phyloP scores from a whole-genome alignment of 2,888 invertebrate genomes.

The Drosophila fulvimacula region DNA sequence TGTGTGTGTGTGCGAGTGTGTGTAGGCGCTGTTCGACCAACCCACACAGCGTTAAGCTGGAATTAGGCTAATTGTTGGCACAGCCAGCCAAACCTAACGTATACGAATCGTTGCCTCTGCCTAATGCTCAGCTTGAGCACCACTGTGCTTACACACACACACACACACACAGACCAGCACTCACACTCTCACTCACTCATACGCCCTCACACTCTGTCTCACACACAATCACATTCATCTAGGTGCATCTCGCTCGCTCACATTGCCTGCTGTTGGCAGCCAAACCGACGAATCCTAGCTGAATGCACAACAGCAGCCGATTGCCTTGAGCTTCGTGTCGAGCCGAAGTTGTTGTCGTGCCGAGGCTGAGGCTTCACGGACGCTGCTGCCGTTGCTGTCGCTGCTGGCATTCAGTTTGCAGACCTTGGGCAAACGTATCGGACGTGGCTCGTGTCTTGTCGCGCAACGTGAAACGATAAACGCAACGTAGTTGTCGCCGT shows the following conservation, averaged over 20 bases:
- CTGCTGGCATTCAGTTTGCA: constrained; percentile 75
- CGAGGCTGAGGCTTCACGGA: constrained; percentile 14
- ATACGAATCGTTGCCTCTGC: constrained; percentile 42
- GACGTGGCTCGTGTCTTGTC: constrained; percentile 56
- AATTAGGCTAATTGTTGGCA: constrained; percentile 72
- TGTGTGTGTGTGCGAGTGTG: constrained; percentile 32
- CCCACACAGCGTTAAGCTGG: constrained; percentile 58
- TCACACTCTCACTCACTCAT: constrained; percentile 14
- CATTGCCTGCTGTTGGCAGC: constrained; percentile 32
- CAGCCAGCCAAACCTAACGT: constrained; percentile 33
- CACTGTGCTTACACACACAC: constrained; percentile 4
- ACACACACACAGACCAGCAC: constrained; percentile 14
- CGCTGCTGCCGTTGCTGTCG: constrained; percentile 9
- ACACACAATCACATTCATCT: constrained; percentile 50
- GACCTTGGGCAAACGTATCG: constrained; percentile 82
- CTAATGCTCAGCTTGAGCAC: constrained; percentile 37
- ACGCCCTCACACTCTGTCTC: constrained; percentile 5
- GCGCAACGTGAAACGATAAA: constrained; percentile 7
- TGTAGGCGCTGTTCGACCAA: constrained; percentile 73
- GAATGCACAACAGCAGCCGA: constrained; percentile 53
- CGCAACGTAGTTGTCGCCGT: constrained; percentile 23
- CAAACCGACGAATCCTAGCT: constrained; percentile 77
- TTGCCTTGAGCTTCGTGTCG: constrained; percentile 30
- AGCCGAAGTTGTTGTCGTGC: constrained; percentile 16
- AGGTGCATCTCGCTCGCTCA: constrained; percentile 61